Conservation (phyloP, 2,113 vertebrate species). For the Psilopsiagon aurifrons region DNA sequence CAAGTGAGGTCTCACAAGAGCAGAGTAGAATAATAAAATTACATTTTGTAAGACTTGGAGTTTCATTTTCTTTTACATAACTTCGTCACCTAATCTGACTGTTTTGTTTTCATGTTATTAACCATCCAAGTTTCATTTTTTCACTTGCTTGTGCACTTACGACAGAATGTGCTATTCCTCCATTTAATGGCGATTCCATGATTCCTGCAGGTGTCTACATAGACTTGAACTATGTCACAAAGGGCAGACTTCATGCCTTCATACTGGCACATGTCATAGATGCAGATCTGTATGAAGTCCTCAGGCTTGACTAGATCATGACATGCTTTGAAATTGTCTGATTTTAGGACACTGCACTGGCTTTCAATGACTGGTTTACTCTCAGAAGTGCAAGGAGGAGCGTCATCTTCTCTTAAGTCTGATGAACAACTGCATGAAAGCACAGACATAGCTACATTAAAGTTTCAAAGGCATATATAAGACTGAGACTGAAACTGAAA, state of each 20-base stretch:
- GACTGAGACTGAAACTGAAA: not conserved
- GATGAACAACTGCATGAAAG: conserved; percentile 61
- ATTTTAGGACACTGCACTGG: conserved; percentile 64
- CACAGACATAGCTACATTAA: not conserved
- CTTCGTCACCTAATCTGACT: not conserved
- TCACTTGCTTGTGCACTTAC: conserved; percentile 39
- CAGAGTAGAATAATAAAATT: not conserved
- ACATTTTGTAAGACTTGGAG: not conserved
- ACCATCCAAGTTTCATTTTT: not conserved
- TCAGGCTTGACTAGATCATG: conserved; percentile 57
- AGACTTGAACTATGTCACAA: conserved; percentile 64
- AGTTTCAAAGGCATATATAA: not conserved
- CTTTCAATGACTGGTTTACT: conserved; percentile 38
- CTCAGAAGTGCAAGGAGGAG: conserved; percentile 35
- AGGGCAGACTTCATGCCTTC: conserved; percentile 68
- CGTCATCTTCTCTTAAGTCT: conserved; percentile 53
- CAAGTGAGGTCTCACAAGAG: no score
- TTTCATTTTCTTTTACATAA: not conserved
- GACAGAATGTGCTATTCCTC: conserved; percentile 70
- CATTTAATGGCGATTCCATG: conserved; percentile 61
- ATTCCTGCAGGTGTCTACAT: conserved; percentile 67
- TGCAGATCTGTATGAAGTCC: conserved; percentile 63
- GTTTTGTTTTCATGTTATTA: not conserved
- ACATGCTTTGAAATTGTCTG: conserved; percentile 58
- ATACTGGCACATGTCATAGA: conserved; percentile 74